A percentile compares a stretch with the other conserved stretches of the same genome.
phyloP scores from a whole-genome alignment of 1,140 invertebrate genomes.

The Calliopsis andreniformis region DNA sequence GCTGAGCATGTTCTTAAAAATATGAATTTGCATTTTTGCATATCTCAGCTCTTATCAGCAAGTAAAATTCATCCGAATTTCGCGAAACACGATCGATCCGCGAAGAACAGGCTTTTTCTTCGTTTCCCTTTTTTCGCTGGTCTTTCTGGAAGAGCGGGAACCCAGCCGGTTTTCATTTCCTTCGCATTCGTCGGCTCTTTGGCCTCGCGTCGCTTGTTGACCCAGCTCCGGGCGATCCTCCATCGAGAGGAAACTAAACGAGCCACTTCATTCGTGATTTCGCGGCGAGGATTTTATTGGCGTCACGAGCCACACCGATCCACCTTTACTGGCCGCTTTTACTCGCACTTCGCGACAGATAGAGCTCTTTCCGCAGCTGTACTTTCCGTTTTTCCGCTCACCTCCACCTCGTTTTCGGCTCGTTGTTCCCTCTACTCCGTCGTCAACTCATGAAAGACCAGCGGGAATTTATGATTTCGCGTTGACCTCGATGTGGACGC shows the following conservation, averaged over 20 bases:
- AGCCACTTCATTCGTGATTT: slow-evolving; percentile 63
- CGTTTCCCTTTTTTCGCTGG: slow-evolving; percentile 21
- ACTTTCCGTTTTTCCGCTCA: not conserved
- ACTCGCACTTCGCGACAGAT: not conserved
- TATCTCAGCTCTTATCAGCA: no score
- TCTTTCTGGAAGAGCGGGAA: no score
- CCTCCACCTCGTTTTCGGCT: not conserved
- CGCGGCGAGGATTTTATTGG: slow-evolving; percentile 59
- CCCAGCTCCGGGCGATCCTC: slow-evolving; percentile 60
- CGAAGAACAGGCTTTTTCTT: no score
- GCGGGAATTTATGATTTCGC: not conserved
- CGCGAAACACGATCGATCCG: not conserved
- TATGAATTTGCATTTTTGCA: no score
- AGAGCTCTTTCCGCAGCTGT: not conserved
- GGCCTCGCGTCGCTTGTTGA: slow-evolving; percentile 54
- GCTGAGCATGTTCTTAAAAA: no score
- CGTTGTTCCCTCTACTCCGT: not conserved
- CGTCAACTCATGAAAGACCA: no score
- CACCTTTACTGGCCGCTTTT: slow-evolving; percentile 7
- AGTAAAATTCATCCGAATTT: not conserved
- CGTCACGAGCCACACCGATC: slow-evolving; percentile 23
- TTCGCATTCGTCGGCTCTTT: slow-evolving; percentile 42
- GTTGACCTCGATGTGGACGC: not conserved
- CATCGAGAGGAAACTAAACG: slow-evolving; percentile 65
- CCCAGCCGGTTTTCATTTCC: slow-evolving; percentile 53